Conservation (phyloP, 2,797 vertebrate genomes). For the Amphiprion clarkii region DNA sequence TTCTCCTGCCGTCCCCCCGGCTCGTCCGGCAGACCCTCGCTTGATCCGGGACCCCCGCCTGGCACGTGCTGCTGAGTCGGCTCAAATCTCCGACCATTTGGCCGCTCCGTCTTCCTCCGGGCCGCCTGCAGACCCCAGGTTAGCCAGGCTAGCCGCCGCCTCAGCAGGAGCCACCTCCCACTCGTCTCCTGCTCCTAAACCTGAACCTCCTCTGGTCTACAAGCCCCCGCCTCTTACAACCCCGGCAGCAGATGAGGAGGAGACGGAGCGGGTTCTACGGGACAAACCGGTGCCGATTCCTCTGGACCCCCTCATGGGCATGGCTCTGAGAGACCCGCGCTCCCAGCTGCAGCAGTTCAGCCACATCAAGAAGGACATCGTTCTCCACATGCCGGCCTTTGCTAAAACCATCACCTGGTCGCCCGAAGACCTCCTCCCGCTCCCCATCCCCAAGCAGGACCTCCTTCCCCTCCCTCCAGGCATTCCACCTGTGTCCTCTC, state of each 20-base stretch:
- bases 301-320: slow-evolving; percentile 89
- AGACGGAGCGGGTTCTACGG: slow-evolving; percentile 89
- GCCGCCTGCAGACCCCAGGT: slow-evolving; percentile 87
- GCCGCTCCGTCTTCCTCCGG: slow-evolving; percentile 58
- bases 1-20: slow-evolving; percentile 56
- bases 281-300: slow-evolving; percentile 93
- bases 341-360: slow-evolving; percentile 94
- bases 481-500: slow-evolving; percentile 86
- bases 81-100: slow-evolving; percentile 65
- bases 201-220: slow-evolving; percentile 81
- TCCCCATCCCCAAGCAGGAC: slow-evolving; percentile 92
- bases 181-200: slow-evolving; percentile 69
- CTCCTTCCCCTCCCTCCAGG: slow-evolving; percentile 88
- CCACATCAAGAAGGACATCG: slow-evolving; percentile 94
- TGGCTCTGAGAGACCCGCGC: slow-evolving; percentile 90
- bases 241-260: slow-evolving; percentile 89
- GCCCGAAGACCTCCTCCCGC: slow-evolving; percentile 93
- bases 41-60: slow-evolving; percentile 88
- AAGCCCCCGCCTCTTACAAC: slow-evolving; percentile 80
- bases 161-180: slow-evolving; percentile 56
- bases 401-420: slow-evolving; percentile 92
- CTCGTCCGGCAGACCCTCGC: slow-evolving; percentile 89
- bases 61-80: slow-evolving; percentile 77
- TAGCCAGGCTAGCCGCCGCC: slow-evolving; percentile 81
- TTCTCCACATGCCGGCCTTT: slow-evolving; percentile 89